A percentile compares a stretch with the other conserved stretches of the same genome.
These are phyloP conservation scores for Ceryle rudis DNA, from an alignment of 2,797 vertebrate species.

Conservation along the genomic window DNA sequence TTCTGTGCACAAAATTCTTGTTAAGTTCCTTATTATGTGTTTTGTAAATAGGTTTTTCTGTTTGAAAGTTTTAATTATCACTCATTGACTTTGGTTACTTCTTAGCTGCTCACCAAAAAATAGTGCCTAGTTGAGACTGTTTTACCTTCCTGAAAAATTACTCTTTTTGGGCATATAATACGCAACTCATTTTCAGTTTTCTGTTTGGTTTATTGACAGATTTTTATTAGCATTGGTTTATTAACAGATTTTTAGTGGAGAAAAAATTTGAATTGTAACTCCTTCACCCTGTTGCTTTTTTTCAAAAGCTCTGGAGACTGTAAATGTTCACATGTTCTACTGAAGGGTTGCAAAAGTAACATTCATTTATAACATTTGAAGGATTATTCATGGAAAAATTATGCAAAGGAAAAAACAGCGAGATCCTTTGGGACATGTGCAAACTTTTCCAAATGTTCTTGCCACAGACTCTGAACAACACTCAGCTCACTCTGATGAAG, in stretches of 20 bases:
- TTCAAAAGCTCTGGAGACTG: conserved; percentile 65
- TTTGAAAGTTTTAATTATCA: conserved; percentile 36
- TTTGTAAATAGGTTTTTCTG: conserved; percentile 12
- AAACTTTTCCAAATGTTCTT: conserved; percentile 81
- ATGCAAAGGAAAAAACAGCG: conserved; percentile 82
- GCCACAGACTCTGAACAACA: conserved; percentile 73
- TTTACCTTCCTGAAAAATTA: background rate
- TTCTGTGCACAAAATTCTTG: background rate
- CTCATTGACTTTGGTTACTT: conserved; percentile 31
- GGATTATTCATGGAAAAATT: conserved; percentile 86
- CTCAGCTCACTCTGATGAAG: conserved; percentile 27
- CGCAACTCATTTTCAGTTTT: background rate
- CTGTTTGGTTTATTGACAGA: conserved; percentile 18
- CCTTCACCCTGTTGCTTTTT: conserved; percentile 47
- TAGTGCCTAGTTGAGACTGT: background rate
- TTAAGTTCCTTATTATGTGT: background rate
- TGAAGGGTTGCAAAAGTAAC: conserved; percentile 79
- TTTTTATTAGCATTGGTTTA: conserved; percentile 43
- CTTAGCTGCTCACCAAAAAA: background rate
- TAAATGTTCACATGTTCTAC: conserved; percentile 75
- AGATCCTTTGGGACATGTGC: conserved; percentile 79
- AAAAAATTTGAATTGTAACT: conserved; percentile 63
- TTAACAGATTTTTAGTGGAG: conserved; percentile 34
- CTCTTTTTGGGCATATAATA: background rate
- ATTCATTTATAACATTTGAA: conserved; percentile 78